Evolutionary conservation across 2,797 vertebrate genomes (phyloP).

Genomic region (Micromesistius poutassou): DNA sequence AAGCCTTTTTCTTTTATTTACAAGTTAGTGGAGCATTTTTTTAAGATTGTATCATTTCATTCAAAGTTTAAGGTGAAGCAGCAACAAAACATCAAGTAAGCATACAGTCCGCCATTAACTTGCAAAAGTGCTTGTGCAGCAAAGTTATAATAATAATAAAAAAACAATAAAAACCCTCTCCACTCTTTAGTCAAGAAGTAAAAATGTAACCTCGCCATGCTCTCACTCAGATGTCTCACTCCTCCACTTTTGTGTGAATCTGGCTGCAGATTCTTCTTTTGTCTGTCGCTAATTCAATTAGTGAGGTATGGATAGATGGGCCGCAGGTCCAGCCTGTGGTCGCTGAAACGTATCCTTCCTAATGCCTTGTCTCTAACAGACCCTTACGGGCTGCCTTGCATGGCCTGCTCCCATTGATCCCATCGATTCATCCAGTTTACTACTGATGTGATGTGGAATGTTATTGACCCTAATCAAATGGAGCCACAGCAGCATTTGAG

Average conservation of each 20-base stretch:
- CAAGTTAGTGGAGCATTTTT: slow-evolving; percentile 37
- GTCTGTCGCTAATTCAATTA: slow-evolving; percentile 67
- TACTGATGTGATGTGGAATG: slow-evolving; percentile 55
- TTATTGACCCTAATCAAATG: slow-evolving; percentile 56
- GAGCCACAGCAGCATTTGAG: slow-evolving; percentile 36
- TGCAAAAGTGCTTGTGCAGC: slow-evolving; percentile 63
- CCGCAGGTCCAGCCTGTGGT: slow-evolving; percentile 49
- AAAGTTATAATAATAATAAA: slow-evolving; percentile 53
- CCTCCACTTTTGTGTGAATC: slow-evolving; percentile 45
- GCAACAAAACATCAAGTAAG: slow-evolving; percentile 63
- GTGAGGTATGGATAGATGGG: slow-evolving; percentile 60
- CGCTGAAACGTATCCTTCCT: slow-evolving; percentile 57
- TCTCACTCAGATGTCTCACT: slow-evolving; percentile 36
- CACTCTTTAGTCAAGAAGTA: slow-evolving; percentile 57
- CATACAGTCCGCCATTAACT: slow-evolving; percentile 66
- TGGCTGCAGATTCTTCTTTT: slow-evolving; percentile 34
- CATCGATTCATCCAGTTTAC: slow-evolving; percentile 68
- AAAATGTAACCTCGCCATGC: slow-evolving; percentile 47
- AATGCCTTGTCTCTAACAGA: slow-evolving; percentile 60
- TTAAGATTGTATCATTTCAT: slow-evolving; percentile 58
- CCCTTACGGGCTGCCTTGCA: slow-evolving; percentile 61
- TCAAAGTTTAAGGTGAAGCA: slow-evolving; percentile 54
- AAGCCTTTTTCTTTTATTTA: slow-evolving; percentile 38
- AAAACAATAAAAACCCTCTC: slow-evolving; percentile 22
- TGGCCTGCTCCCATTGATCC: slow-evolving; percentile 59